Evolutionary conservation across 2,113 vertebrate species (phyloP).

Genomic region (Tychaedon coryphoeus): DNA sequence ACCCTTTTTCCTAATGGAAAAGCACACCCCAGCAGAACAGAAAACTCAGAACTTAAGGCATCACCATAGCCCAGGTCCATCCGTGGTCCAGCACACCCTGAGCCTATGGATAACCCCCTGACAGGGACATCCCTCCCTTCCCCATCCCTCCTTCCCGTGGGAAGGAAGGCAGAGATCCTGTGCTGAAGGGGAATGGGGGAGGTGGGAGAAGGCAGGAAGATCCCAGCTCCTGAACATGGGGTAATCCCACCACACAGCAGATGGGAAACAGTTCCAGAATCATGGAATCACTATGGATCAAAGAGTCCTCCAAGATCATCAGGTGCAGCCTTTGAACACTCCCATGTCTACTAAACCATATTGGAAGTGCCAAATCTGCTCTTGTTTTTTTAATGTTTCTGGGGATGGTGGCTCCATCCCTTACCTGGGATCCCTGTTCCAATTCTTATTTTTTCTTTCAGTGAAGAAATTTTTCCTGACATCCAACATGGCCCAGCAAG

Average conservation of each 20-base stretch:
- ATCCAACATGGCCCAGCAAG: not conserved
- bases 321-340: not conserved
- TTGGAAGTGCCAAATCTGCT: not conserved
- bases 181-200: not conserved
- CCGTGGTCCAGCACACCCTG: not conserved
- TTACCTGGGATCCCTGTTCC: not conserved
- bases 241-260: accelerated
- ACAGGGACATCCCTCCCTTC: not conserved
- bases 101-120: not conserved
- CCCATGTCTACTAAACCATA: not conserved
- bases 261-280: too few species aligned
- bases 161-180: accelerated
- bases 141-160: too few species aligned
- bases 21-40: too few species aligned
- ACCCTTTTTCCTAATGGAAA: too few species aligned
- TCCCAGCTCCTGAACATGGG: too few species aligned
- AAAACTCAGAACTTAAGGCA: too few species aligned
- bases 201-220: not conserved
- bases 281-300: accelerated
- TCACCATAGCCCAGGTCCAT: not conserved
- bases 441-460: not conserved
- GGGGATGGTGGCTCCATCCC: not conserved
- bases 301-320: too few species aligned
- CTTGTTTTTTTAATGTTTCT: not conserved
- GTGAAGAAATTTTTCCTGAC: not conserved